A percentile compares a stretch with the other conserved stretches of the same genome.
phyloP scores from a whole-genome alignment of 2,888 invertebrate species.

The Crepidodera aurea region DNA sequence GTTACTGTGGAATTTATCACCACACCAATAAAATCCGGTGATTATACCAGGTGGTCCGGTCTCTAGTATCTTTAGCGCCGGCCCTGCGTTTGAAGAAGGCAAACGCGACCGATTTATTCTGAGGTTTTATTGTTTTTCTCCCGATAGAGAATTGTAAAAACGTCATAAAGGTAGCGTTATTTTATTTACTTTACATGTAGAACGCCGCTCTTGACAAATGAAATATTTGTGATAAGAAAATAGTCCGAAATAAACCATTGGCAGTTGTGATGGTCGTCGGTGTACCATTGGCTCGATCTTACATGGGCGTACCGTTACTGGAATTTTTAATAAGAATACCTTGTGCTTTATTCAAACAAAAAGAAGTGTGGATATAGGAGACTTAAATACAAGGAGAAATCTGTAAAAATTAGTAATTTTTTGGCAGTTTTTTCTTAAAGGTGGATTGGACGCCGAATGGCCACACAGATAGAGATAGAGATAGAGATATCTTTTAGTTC shows the following conservation, averaged over 20 bases:
- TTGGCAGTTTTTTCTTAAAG: no score
- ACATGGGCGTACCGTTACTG: conserved; percentile 5
- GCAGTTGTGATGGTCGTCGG: conserved; percentile 22
- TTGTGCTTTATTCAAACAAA: no score
- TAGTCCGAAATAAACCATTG: conserved; percentile 30
- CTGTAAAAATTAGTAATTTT: no score
- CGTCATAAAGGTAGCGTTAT: conserved; percentile 37
- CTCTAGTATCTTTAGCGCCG: conserved; percentile 3
- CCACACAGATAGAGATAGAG: no score
- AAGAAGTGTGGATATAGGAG: no score
- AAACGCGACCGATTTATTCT: conserved; percentile 31
- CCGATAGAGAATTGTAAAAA: conserved; percentile 35
- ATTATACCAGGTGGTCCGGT: conserved; percentile 3
- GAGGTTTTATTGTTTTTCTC: conserved; percentile 30
- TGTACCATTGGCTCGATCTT: not conserved
- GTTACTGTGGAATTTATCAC: conserved; percentile 8
- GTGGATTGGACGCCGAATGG: no score
- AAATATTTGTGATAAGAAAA: conserved; percentile 40
- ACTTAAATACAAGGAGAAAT: not conserved
- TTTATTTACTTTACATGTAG: conserved; percentile 40
- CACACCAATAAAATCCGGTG: not conserved
- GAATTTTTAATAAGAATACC: not conserved
- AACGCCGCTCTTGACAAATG: conserved; percentile 38
- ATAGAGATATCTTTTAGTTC: no score
- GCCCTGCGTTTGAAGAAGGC: conserved; percentile 8